Conservation (phyloP, 2,797 vertebrate genomes). For the Pyrocephalus nanus region DNA sequence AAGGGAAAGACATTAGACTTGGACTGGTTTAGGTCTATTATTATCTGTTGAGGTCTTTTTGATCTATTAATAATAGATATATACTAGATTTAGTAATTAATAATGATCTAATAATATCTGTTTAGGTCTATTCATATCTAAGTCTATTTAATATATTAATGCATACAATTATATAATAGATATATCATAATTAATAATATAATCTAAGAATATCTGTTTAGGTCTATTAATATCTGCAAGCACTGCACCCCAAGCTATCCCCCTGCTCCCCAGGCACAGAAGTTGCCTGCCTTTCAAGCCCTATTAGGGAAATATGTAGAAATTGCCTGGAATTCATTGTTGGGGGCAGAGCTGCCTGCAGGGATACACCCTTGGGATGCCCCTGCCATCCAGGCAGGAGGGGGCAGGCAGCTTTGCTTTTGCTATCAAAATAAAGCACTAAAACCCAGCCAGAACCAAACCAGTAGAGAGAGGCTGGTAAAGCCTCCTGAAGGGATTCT, state of each 20-base stretch:
- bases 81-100: not conserved
- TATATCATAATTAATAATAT: not conserved
- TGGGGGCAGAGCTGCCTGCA: not conserved
- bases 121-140: not conserved
- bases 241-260: not conserved
- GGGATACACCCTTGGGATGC: not conserved
- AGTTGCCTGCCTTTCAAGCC: not conserved
- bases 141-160: not conserved
- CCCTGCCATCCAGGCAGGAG: not conserved
- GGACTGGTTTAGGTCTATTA: not conserved
- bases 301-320: rapidly evolving
- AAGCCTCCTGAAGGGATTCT: not conserved
- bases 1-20: not conserved
- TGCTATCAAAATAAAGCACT: not conserved
- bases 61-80: not conserved
- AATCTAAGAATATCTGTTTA: not conserved
- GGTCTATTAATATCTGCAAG: not conserved
- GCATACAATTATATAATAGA: not conserved
- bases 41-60: not conserved
- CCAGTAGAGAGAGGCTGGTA: not conserved
- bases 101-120: not conserved
- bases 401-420: not conserved
- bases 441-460: not conserved
- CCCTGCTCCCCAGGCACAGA: not conserved
- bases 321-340: not conserved